phyloP scores from a whole-genome alignment of 2,113 vertebrate species.

The Gadus macrocephalus region DNA sequence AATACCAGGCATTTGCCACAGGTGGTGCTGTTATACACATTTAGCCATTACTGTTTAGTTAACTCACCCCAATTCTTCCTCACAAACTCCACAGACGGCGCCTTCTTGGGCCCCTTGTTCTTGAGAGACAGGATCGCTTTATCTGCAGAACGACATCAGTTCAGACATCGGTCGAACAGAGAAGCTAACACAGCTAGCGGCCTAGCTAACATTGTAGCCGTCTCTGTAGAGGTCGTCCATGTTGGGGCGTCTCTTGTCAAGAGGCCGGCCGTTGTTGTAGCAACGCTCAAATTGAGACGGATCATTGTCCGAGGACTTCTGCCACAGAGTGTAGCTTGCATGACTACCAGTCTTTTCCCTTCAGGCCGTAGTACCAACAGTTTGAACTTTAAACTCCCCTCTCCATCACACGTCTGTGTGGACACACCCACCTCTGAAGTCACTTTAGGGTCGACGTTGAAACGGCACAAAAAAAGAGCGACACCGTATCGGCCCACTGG shows the following conservation, averaged over 20 bases:
- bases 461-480: background rate
- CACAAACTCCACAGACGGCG: slow-evolving; percentile 82
- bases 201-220: background rate
- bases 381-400: background rate
- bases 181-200: too few relatives aligned
- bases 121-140: slow-evolving; percentile 83
- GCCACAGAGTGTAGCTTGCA: slow-evolving; percentile 54
- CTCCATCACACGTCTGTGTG: background rate
- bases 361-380: background rate
- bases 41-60: background rate
- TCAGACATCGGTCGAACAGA: background rate
- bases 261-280: slow-evolving; percentile 21
- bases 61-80: slow-evolving; percentile 83
- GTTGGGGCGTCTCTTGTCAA: background rate
- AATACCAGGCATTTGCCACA: background rate
- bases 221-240: background rate
- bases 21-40: background rate
- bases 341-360: background rate
- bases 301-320: slow-evolving; percentile 45
- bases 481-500: too few relatives aligned
- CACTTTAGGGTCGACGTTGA: background rate
- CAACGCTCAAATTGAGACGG: slow-evolving; percentile 56
- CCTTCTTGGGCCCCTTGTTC: slow-evolving; percentile 80
- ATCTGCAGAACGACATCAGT: slow-evolving; percentile 59
- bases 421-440: background rate